Conservation (phyloP, 2,113 vertebrate genomes). For the Fulica atra region DNA sequence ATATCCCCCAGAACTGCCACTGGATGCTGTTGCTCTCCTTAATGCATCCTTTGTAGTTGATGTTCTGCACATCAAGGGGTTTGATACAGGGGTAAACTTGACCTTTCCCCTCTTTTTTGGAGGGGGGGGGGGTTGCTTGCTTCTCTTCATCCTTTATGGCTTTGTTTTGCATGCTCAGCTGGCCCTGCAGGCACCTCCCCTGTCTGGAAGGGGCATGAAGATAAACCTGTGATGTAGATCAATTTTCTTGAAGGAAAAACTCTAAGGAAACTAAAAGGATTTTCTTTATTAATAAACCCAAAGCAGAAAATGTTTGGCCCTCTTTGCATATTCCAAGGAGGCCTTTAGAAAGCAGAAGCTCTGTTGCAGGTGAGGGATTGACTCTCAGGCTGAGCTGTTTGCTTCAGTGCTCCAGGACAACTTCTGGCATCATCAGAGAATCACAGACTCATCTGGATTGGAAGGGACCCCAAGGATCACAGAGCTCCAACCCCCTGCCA, state of each 20-base stretch:
- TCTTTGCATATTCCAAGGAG: not conserved
- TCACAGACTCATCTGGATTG: too few species aligned
- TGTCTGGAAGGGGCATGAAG: not conserved
- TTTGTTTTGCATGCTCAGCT: accelerated
- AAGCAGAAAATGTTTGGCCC: not conserved
- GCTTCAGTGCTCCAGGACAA: not conserved
- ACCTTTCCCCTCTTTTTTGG: too few species aligned
- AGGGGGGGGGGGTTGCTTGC: too few species aligned
- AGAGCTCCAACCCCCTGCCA: too few species aligned
- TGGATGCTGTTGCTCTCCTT: too few species aligned
- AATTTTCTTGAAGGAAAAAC: not conserved
- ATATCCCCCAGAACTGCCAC: too few species aligned
- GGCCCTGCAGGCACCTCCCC: too few species aligned
- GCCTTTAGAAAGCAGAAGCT: not conserved
- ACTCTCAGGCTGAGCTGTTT: not conserved
- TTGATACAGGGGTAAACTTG: too few species aligned
- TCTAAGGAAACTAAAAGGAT: not conserved
- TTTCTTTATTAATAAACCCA: not conserved
- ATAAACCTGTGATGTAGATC: not conserved
- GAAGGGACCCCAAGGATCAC: too few species aligned
- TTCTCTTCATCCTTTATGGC: accelerated
- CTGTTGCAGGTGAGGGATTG: not conserved
- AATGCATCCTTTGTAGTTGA: not conserved
- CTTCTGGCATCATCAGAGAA: too few species aligned
- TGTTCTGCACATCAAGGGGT: not conserved